These are phyloP conservation scores for Nematolebias whitei DNA, from an alignment of 2,113 vertebrate genomes.

Conservation along the genomic window DNA sequence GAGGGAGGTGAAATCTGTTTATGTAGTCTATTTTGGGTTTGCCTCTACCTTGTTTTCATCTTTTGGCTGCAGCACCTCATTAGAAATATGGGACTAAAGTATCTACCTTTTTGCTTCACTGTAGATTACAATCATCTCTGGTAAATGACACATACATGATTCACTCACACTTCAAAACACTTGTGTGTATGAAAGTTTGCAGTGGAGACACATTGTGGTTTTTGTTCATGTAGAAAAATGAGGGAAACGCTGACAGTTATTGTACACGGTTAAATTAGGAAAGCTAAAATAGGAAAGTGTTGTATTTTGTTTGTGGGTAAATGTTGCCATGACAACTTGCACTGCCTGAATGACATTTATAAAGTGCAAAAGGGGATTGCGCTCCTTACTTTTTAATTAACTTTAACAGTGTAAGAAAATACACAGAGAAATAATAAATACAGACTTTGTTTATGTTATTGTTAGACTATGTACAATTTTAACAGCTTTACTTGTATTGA, in stretches of 20 bases:
- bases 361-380: conserved; percentile 18
- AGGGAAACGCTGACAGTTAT: conserved; percentile 9
- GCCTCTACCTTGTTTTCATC: background rate
- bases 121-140: conserved; percentile 22
- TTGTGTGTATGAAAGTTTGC: conserved; percentile 10
- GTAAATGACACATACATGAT: conserved; percentile 41
- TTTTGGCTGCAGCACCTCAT: conserved; percentile 1
- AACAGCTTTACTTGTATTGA: too few relatives aligned
- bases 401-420: too few relatives aligned
- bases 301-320: conserved; percentile 35
- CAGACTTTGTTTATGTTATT: too few relatives aligned
- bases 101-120: conserved; percentile 18
- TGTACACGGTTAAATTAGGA: conserved; percentile 27
- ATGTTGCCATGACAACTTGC: conserved; percentile 43
- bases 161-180: conserved; percentile 35
- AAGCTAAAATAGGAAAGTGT: conserved; percentile 24
- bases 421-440: too few relatives aligned
- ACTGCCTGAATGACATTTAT: conserved; percentile 33
- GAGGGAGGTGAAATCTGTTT: conserved; percentile 8
- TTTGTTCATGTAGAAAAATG: conserved; percentile 2
- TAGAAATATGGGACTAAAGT: conserved; percentile 12
- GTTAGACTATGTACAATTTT: too few relatives aligned
- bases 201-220: conserved; percentile 13
- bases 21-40: conserved; percentile 15
- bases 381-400: background rate